Evolutionary conservation across 1,140 invertebrate species (phyloP).

Genomic region (Drosophila melanica): DNA sequence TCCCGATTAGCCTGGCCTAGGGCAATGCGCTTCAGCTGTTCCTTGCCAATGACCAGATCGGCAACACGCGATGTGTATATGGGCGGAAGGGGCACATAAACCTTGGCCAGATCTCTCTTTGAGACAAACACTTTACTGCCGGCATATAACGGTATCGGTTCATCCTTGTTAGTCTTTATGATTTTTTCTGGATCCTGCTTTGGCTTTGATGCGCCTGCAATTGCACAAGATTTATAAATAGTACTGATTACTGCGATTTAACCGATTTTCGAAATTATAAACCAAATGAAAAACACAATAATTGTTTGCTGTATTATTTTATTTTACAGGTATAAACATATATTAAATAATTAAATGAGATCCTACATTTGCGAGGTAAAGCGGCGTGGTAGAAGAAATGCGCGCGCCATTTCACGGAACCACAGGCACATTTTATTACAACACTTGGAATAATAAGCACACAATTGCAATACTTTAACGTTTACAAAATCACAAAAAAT

Average conservation of each 20-base stretch:
- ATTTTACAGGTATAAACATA: conserved; percentile 17
- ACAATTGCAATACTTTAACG: not conserved
- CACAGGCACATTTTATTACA: conserved; percentile 4
- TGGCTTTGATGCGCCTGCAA: conserved; percentile 17
- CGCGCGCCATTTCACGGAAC: not conserved
- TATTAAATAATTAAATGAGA: conserved; percentile 7
- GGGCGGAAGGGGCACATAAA: conserved; percentile 57
- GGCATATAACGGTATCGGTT: conserved; percentile 57
- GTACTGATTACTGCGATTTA: not conserved
- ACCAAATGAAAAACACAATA: conserved; percentile 30
- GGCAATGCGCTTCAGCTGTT: conserved; percentile 53
- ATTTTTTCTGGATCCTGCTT: conserved; percentile 18
- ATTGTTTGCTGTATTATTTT: conserved; percentile 28
- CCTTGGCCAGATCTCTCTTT: conserved; percentile 56
- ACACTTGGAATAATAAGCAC: not conserved
- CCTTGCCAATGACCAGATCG: conserved; percentile 76
- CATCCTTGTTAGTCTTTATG: conserved; percentile 21
- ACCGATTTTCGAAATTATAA: not conserved
- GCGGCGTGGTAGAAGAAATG: conserved; percentile 14
- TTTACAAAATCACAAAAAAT: not conserved
- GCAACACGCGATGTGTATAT: conserved; percentile 73
- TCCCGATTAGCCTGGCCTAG: conserved; percentile 28
- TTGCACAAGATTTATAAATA: not conserved
- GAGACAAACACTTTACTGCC: conserved; percentile 65
- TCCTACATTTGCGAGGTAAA: conserved; percentile 24